A percentile compares a stretch with the other conserved stretches of the same genome.
phyloP scores from a whole-genome alignment of 2,113 vertebrate species.

The Rallus limicola region DNA sequence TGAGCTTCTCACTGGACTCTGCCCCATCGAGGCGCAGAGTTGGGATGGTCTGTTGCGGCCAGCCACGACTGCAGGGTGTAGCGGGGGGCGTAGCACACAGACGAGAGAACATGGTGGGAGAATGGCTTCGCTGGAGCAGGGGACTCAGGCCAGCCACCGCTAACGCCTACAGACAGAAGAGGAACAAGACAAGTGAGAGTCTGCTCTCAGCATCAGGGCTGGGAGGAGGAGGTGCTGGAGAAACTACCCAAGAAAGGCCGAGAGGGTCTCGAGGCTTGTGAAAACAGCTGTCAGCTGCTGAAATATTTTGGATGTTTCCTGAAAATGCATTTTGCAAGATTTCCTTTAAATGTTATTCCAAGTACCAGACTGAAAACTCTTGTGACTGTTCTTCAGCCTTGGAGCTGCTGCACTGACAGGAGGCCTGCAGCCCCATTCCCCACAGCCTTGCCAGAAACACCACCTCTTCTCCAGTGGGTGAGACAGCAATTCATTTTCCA shows the following conservation, averaged over 20 bases:
- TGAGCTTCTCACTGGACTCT: conserved; percentile 91
- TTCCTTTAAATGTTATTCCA: background rate
- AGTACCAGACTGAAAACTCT: background rate
- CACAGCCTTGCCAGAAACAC: background rate
- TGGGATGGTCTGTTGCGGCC: conserved; percentile 79
- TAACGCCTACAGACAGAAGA: conserved; percentile 79
- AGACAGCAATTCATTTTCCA: background rate
- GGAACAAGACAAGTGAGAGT: background rate
- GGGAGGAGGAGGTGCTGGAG: background rate
- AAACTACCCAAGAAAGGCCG: background rate
- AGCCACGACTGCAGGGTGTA: conserved; percentile 80
- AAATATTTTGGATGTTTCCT: background rate
- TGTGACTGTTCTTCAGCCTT: background rate
- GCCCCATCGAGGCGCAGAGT: conserved; percentile 84
- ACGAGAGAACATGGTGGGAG: conserved; percentile 84
- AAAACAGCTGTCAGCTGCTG: background rate
- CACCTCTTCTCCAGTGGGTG: background rate
- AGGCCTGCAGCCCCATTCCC: background rate
- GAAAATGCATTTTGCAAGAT: background rate
- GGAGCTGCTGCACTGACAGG: background rate
- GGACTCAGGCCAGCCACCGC: conserved; percentile 94
- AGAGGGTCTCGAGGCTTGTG: background rate
- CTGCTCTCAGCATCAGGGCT: background rate
- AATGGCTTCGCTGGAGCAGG: conserved; percentile 92
- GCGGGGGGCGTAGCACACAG: conserved; percentile 87